These are phyloP conservation scores for Arctia plantaginis DNA, from an alignment of 2,888 invertebrate genomes.

Conservation along the genomic window DNA sequence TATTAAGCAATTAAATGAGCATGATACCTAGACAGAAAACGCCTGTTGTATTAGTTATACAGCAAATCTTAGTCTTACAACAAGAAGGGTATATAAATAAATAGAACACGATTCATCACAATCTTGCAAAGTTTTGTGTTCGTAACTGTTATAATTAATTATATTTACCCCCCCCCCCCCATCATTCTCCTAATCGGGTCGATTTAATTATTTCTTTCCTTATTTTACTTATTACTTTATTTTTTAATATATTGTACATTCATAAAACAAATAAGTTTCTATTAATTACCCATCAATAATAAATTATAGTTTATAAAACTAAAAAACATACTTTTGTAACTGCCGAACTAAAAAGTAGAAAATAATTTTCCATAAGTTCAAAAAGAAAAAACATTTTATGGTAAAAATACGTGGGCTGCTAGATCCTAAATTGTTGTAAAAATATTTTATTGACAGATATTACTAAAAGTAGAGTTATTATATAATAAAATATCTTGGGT, in stretches of 20 bases:
- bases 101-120: conserved; percentile 23
- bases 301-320: too few species aligned
- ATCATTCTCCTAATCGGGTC: conserved; percentile 28
- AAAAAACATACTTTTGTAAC: too few species aligned
- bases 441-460: too few species aligned
- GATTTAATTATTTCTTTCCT: conserved; percentile 42
- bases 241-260: conserved; percentile 15
- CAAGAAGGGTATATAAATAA: conserved; percentile 8
- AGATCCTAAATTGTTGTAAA: too few species aligned
- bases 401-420: too few species aligned
- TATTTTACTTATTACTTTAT: conserved; percentile 29
- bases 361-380: too few species aligned
- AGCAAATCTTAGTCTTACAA: neutral
- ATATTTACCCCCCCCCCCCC: conserved; percentile 37
- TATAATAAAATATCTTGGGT: too few species aligned
- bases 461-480: too few species aligned
- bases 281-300: neutral
- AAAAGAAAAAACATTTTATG: too few species aligned
- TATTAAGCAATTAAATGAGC: conserved; percentile 59
- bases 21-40: conserved; percentile 16
- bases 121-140: conserved; percentile 23
- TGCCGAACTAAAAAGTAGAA: too few species aligned
- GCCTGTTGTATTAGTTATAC: neutral
- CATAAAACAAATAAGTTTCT: conserved; percentile 11
- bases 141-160: conserved; percentile 44